Evolutionary conservation across 1,140 invertebrate species (phyloP), one percentile per base, ranked within the genome.

Genomic region (Lordiphosa clarofinis): DNA sequence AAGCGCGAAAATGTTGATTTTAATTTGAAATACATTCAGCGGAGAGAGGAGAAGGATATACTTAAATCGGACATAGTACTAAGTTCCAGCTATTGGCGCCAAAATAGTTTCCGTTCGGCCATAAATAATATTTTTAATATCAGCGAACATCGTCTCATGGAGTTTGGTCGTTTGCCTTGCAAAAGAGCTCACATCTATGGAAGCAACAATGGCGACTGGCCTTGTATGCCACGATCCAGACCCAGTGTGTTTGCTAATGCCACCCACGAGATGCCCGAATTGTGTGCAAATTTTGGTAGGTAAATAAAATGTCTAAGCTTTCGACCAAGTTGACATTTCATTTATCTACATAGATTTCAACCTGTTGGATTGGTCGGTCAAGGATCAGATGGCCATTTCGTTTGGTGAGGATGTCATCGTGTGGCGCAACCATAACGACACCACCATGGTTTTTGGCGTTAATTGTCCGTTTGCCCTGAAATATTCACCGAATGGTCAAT

Each of bases 361-460:
- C 49, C 36, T 87, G 19, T 79, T 88, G 60, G 87, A 87, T 38
- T 88, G 87, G 87, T 88, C 87, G 0, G 13, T 33, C 0, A 56
- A 54, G n/a, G 78, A 61, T 35, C 87, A 86, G 48, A 78, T 88
- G 36, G 87, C 73, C 0, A 56, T 86, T 10, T 81, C 84, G 0
- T 81, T 74, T 47, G 81, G 72, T 1, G 39, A 76, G 21, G 78
- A 87, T 36, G 40, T 88, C 4, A 81, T 88, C 35, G 44, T 88
- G 9, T 88, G 84, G 84, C 74, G 73, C 12, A 70, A 73, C 21
- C 39, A 55, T 1, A 64, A 71, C 6, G 69, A 81, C 36, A 71
- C 60, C 12, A 87, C 79, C 4, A 75, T 87, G 76, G 47, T 86
- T 4, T 88, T 81, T 5, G 71, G 65, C 9, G 60, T 88, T 0